Evolutionary conservation across 2,797 vertebrate species (phyloP), one percentile per base, ranked within the genome.

Genomic region (Aulostomus chinensis): DNA sequence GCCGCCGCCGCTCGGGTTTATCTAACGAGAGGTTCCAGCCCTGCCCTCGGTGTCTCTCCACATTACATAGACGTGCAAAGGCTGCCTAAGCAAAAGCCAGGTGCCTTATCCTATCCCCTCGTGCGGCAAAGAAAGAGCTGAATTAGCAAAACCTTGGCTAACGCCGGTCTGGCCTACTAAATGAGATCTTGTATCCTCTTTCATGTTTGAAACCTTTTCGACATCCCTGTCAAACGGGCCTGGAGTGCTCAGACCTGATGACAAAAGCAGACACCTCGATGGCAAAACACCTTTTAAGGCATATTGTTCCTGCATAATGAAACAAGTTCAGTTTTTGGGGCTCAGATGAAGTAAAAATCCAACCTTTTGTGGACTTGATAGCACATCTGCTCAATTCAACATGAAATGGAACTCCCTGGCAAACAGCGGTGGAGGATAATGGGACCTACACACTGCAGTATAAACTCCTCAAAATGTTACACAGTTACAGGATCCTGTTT

Each of bases 1-100:
- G 66, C n/a, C n/a, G 22, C 22, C 22, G 22, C 22, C 22, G 22
- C 4, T 24, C 22, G 75, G 58, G 36, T 73, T 66, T 80, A 68
- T 82, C 75, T 73, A 64, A 80, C 37, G 10, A 69, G 69, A 55
- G 62, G 67, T 65, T 68, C 8, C 18, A 72, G 63, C 47, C 62
- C 65, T 14, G 73, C 68, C 65, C 61, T 53, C 3, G 31, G 68
- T 73, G 73, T 80, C 65, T 73, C 20, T 66, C 70, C 15, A 37
- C 51, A 78, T 86, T 83, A 83, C 43, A 16, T 7, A 51, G 75
- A 86, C 71, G 68, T 41, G 58, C 53, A n/a, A 66, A 54, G 60
- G 58, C 66, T 75, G 77, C 61, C 71, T 42, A 54, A 73, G 65
- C 65, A 41, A 66, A 80, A 71, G 45, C 81, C 85, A 80, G 80